Conservation (phyloP, 2,113 vertebrate genomes). For the Gnathonemus longibarbis region DNA sequence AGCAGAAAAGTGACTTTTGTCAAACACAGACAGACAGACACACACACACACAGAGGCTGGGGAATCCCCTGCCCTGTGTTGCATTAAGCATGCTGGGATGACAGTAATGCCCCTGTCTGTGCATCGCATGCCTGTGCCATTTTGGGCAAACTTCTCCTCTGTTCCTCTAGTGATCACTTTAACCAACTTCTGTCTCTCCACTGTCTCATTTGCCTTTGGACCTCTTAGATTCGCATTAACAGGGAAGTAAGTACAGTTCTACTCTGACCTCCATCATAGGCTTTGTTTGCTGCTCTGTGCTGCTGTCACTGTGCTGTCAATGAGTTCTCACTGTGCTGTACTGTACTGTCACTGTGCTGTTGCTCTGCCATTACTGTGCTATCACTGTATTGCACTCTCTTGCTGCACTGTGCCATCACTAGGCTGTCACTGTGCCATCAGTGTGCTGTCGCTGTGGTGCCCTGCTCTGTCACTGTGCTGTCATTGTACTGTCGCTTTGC, state of each 20-base stretch:
- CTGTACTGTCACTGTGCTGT: neutral
- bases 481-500: neutral
- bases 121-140: neutral
- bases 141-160: neutral
- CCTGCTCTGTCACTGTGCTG: neutral
- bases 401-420: neutral
- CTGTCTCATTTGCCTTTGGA: slow-evolving; percentile 38
- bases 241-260: slow-evolving; percentile 72
- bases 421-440: neutral
- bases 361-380: neutral
- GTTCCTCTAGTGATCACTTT: slow-evolving; percentile 36
- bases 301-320: neutral
- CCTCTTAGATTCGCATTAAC: slow-evolving; percentile 73
- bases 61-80: neutral
- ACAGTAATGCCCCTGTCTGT: neutral
- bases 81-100: neutral
- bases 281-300: neutral
- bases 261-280: slow-evolving; percentile 5
- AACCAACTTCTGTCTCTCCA: slow-evolving; percentile 49
- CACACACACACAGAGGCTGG: neutral
- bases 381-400: neutral
- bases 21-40: neutral
- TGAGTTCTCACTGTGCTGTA: neutral
- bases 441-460: neutral
- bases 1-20: neutral